Evolutionary conservation across 2,888 invertebrate genomes (phyloP), one percentile per base, ranked within the genome.

Genomic region (Nineta flava): DNA sequence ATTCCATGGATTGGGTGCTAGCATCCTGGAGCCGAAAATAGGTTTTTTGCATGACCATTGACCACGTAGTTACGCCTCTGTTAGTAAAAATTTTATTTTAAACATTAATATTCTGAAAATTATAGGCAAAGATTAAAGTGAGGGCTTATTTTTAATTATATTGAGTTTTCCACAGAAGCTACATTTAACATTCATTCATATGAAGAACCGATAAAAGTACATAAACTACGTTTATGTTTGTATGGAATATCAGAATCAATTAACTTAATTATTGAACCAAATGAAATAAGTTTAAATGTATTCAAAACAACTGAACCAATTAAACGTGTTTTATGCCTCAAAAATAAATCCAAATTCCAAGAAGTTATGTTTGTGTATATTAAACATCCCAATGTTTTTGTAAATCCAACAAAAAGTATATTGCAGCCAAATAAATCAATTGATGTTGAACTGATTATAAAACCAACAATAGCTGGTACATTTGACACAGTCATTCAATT

Each of bases 231-330:
- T 48, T 68, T 75, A 50, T 76, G 76, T 52, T 62, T 79, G 16
- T 70, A 76, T 56, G 79, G 77, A 0, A 68, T 73, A 58, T 71
- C 68, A 51, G 75, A 77, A 62, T 61, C 65, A 44, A 67, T 72
- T 26, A 60, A 62, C 21, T 61, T 79, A 13, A 60, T 59, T 4
- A 64, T 77, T 53, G 55, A 58, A 17, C 79, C 79, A 1, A 62
- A 68, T 51, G 56, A 60, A 7, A 52, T 78, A 0, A 55, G 69
- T 52, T 69, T 77, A 53, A 68, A 68, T 2, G 61, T 72, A 35
- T 61, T 77, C 9, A 41, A 56, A 38, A 60, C 75, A 2, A 55
- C 58, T 63, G 67, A 57, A 61, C 58, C 34, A 58, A 61, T 60
- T 60, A 61, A 9, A 1, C 70, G 65, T 58, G 61, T 66, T 34